These are phyloP conservation scores for Hycleus phaleratus DNA, from an alignment of 1,140 invertebrate species.

Conservation along the genomic window DNA sequence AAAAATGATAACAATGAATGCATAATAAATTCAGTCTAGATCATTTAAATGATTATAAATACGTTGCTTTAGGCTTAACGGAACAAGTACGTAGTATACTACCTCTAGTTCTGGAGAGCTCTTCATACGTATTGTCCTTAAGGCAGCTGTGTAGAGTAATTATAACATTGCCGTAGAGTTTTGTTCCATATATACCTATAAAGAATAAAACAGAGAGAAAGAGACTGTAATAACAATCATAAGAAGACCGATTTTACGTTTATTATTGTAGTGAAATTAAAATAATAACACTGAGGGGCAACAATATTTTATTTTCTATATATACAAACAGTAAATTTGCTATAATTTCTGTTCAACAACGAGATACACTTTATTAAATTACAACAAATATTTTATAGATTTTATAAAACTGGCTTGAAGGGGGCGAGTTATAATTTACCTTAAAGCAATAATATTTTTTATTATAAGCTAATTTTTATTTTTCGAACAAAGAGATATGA, in stretches of 20 bases:
- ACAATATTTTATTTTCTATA: constrained; percentile 12
- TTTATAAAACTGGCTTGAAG: too few species aligned
- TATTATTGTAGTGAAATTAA: constrained; percentile 18
- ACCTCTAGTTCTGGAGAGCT: constrained; percentile 15
- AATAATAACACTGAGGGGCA: constrained; percentile 18
- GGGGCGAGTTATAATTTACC: too few species aligned
- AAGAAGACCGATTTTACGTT: constrained; percentile 19
- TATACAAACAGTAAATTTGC: constrained; percentile 1
- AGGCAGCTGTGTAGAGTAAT: constrained; percentile 24
- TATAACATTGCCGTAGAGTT: constrained; percentile 19
- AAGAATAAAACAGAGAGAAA: too few species aligned
- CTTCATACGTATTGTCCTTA: constrained; percentile 23
- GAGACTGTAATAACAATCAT: background rate
- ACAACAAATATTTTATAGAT: too few species aligned
- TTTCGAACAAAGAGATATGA: too few species aligned
- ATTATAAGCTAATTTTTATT: too few species aligned
- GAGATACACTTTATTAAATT: background rate
- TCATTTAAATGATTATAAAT: constrained; percentile 21
- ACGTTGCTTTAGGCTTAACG: constrained; percentile 17
- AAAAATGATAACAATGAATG: constrained; percentile 18
- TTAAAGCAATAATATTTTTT: too few species aligned
- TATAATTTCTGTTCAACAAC: background rate
- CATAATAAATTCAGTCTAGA: constrained; percentile 22
- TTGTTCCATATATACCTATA: background rate
- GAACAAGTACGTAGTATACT: constrained; percentile 6